Evolutionary conservation across 2,888 invertebrate species (phyloP), one percentile per base, ranked within the genome.

Genomic region (Acronicta psi): DNA sequence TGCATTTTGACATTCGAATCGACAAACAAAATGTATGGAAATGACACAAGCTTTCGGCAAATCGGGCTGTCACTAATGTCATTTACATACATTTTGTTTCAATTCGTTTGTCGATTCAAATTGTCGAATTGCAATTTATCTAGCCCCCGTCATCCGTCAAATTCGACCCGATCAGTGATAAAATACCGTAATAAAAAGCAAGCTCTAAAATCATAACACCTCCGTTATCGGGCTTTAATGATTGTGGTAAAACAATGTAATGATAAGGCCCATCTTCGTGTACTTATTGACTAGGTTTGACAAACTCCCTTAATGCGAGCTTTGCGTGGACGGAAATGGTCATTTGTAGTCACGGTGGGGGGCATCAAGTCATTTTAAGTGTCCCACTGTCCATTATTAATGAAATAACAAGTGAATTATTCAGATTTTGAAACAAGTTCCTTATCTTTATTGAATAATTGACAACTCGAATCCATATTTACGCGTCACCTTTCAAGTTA

Each of bases 241-340:
- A 14, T 16, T 25, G 37, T 56, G 44, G 45, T 53, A 38, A 65
- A 73, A 59, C 42, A 69, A 58, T 50, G 52, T 73, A 63, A 56
- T 54, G 50, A 53, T 55, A 59, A 57, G 62, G 13, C 50, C 51
- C 58, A 60, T 70, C 72, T 69, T 69, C 71, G 70, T 75, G 66
- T 61, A 76, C 75, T 77, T 82, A 83, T 83, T 82, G 82, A 81
- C 80, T 74, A 67, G 70, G 79, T 87, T 91, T 90, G 90, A 90
- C 89, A 84, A 85, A 83, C 83, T 85, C 79, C 87, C 90, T 83
- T 94, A 93, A 94, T 93, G 91, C 77, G 85, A 73, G 85, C 85
- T 84, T 94, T 79, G 93, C 93, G 93, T 94, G 93, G 84, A 82
- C 87, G 89, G 90, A 92, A 92, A 89, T 85, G 88, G 87, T 85